Evolutionary conservation across 2,113 vertebrate genomes (phyloP).

Genomic region (Chloebia gouldiae): DNA sequence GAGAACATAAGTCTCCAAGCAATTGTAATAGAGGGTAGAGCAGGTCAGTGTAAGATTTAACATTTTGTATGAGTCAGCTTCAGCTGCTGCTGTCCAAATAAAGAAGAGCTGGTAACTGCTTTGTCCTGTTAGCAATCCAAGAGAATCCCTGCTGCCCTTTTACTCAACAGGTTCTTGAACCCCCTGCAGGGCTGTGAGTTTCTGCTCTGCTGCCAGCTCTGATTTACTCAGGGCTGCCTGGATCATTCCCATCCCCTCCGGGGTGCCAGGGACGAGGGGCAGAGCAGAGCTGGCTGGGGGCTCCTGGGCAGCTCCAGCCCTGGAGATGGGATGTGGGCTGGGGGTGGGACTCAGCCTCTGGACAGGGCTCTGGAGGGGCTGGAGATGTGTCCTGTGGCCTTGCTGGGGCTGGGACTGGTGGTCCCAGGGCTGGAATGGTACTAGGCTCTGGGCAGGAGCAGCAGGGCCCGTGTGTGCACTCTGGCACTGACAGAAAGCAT

Average conservation of each 20-base stretch:
- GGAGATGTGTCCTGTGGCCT: rapidly evolving
- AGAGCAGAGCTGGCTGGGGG: rapidly evolving
- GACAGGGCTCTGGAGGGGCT: neutral
- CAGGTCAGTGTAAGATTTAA: neutral
- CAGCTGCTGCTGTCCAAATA: neutral
- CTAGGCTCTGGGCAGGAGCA: rapidly evolving
- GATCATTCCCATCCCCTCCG: rapidly evolving
- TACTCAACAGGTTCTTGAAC: neutral
- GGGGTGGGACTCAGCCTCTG: rapidly evolving
- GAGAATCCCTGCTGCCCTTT: neutral
- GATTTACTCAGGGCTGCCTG: neutral
- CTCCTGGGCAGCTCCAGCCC: neutral
- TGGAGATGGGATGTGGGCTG: rapidly evolving
- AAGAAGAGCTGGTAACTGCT: neutral
- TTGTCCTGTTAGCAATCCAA: neutral
- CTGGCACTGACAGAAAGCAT: rapidly evolving
- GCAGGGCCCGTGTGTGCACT: rapidly evolving
- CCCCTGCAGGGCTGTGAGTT: neutral
- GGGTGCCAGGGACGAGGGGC: neutral
- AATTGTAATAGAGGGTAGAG: neutral
- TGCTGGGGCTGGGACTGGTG: rapidly evolving
- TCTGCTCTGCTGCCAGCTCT: neutral
- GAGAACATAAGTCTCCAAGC: neutral
- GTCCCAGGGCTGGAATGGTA: neutral
- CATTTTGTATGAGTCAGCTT: neutral